Base-by-base conservation (phyloP, 2,113 vertebrate species). In the Neofelis nebulosa region DNA sequence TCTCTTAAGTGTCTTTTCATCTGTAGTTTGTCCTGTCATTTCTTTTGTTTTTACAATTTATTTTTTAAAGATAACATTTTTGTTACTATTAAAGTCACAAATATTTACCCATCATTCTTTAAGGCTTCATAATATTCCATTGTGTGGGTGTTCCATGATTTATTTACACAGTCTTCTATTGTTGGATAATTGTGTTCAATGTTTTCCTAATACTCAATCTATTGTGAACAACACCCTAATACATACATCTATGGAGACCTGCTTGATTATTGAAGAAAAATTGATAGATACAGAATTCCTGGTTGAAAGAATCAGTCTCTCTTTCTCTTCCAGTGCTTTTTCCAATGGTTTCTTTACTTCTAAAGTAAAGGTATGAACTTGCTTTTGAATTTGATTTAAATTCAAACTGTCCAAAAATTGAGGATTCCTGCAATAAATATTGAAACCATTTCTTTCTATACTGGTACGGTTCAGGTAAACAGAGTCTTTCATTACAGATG, bases 251-350 rank as follows among this genome's bases (percentile, higher is more conserved):
- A 66, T 96, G 29, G 31, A 91, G n/a, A 89, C 7, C 81, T 91
- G 21, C 31, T 91, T 84, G 33, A 69, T 96, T 94, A 12, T 80
- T 93, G 78, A 95, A 92, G 74, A 97, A 94, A 94, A 94, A 69
- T 65, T 15, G 31, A 78, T 68, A 91, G 31, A 21, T 82, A 50
- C 13, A 90, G 50, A 97, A 50, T 68, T 81, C 1, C 41, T 71
- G 21, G 11, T 87, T 79, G 19, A 90, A 90, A 92, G 55, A 90
- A 31, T 69, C 41, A 89, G 36, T 66, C 45, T 76, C 3, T 69
- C 15, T 55, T 57, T 61, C 9, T 36, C 4, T 27, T 52, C 9
- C 31, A 36, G 2, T 93, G 13, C 50, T 90, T 93, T 95, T 80
- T 8, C 36, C 27, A 48, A 6, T 89, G 87, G 8, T 55, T 90